Evolutionary conservation across 92 coral and sea anemone species (phyloP), one percentile per base, ranked within the genome.

Genomic region (Micromussa lordhowensis): DNA sequence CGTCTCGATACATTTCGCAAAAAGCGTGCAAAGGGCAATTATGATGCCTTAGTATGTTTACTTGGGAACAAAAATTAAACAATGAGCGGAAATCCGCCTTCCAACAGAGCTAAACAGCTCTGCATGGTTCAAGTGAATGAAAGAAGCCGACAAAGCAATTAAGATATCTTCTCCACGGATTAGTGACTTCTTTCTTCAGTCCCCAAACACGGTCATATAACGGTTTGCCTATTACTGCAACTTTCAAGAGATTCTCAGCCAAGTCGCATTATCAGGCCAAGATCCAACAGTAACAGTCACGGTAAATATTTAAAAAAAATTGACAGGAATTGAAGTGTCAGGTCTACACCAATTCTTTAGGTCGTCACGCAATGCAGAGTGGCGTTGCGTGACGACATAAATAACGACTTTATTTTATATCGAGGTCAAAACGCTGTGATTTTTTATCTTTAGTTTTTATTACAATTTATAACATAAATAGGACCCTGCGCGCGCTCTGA

Each of bases 71-170:
- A 36, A 35, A 73, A 1, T 73, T 32, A 19, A 73, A 73, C 49
- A 73, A 22, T 76, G 34, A 49, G 26, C 80, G 80, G 80, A 76
- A 76, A 76, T 76, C 80, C 57, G 80, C 28, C 24, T 76, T 26
- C 80, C 80, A 48, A 76, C 80, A 24, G 61, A 76, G 80, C 57
- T 40, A 36, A 74, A 75, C 21, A 76, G 80, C 57, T 76, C 32
- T 76, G 59, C 80, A 17, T 76, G 80, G 24, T 40, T 76, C 22
- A 48, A 76, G 57, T 16, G 19, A 40, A 14, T 44, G 31, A 76
- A 76, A 76, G 80, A 49, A 44, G 80, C 80, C 80, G 80, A 76
- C 80, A 76, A 76, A 44, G 40, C 59, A 44, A 35, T 72, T 72
- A 72, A 73, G 78, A 73, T 31, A 72, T 19, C 36, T 34, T 34